Evolutionary conservation across 1,140 invertebrate species (phyloP), one percentile per base, ranked within the genome.

Genomic region (Cyphomyrmex costatus): DNA sequence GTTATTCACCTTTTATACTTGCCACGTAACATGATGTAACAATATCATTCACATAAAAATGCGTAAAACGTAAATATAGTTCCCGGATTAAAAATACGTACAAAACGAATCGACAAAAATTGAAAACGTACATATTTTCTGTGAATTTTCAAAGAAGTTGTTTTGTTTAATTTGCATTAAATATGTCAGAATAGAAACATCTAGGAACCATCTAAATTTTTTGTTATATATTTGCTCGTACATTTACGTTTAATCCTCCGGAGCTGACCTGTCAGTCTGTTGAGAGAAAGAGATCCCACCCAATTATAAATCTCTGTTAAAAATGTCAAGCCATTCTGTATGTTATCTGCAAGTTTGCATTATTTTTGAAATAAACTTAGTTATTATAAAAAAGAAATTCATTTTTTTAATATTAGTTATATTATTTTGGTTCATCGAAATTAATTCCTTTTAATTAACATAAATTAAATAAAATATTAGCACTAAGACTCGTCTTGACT

Each of bases 101-200:
- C 14, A 27, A n/a, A 61, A 30, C 14, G 58, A 42, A 66, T 66
- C 33, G n/a, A n/a, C n/a, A 21, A 24, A 61, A 61, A 30, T 3
- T 7, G 7, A 61, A 30, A 27, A 19, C 7, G 10, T 61, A 61
- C 30, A 60, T 14, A 42, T 42, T 27, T 61, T 61, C 4, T 14
- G 7, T 27, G 14, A 61, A 14, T 24, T 61, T 61, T 61, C 27
- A 6, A 61, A 7, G 16, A 61, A 42, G 36, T 42, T 42, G 36
- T 42, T 42, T 61, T 58, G 56, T 61, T 63, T 33, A 63, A 63
- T 63, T 33, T 33, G 16, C 30, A n/a, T n/a, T 63, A 63, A 7
- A 63, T 60, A 58, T 63, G 0, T 63, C n/a, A 33, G 61, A 36
- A 21, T 46, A 16, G 7, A 70, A 70, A 70, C 3, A 8, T 33